Evolutionary conservation across 2,113 vertebrate genomes (phyloP).

Genomic region (Trematomus loennbergii): DNA sequence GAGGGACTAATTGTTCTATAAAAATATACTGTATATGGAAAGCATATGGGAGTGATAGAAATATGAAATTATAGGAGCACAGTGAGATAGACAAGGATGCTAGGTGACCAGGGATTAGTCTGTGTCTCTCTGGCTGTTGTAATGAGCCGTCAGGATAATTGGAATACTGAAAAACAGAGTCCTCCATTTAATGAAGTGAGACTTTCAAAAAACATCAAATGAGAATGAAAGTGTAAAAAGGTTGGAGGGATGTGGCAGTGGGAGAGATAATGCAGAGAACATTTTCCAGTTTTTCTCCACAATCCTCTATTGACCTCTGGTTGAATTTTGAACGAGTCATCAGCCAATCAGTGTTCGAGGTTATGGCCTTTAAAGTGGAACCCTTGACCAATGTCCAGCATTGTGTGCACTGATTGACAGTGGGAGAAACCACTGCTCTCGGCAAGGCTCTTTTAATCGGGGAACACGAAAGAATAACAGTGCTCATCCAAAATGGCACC

Average conservation of each 20-base stretch:
- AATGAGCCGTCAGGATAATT: slow-evolving; percentile 82
- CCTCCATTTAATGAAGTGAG: slow-evolving; percentile 75
- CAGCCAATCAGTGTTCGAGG: slow-evolving; percentile 33
- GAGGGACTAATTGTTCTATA: slow-evolving; percentile 9
- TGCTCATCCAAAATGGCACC: slow-evolving; percentile 58
- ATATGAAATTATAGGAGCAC: slow-evolving; percentile 45
- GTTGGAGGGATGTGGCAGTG: slow-evolving; percentile 24
- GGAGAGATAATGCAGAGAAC: slow-evolving; percentile 37
- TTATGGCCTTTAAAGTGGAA: slow-evolving; percentile 21
- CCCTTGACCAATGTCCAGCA: slow-evolving; percentile 27
- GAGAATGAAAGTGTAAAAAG: slow-evolving; percentile 49
- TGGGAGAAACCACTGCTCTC: slow-evolving; percentile 30
- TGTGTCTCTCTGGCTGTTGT: slow-evolving; percentile 63
- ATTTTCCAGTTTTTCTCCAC: slow-evolving; percentile 30
- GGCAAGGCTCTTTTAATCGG: slow-evolving; percentile 54
- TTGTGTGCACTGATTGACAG: slow-evolving; percentile 37
- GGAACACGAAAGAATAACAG: slow-evolving; percentile 64
- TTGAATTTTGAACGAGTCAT: slow-evolving; percentile 37
- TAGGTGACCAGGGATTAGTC: slow-evolving; percentile 68
- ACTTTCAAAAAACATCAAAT: slow-evolving; percentile 55
- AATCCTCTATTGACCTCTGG: slow-evolving; percentile 8
- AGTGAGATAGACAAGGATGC: slow-evolving; percentile 34
- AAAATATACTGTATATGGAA: slow-evolving; percentile 12
- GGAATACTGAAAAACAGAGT: slow-evolving; percentile 67
- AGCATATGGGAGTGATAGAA: slow-evolving; percentile 35